phyloP scores from a whole-genome alignment of 2,888 invertebrate species.

The Eudasyphora cyanicolor region DNA sequence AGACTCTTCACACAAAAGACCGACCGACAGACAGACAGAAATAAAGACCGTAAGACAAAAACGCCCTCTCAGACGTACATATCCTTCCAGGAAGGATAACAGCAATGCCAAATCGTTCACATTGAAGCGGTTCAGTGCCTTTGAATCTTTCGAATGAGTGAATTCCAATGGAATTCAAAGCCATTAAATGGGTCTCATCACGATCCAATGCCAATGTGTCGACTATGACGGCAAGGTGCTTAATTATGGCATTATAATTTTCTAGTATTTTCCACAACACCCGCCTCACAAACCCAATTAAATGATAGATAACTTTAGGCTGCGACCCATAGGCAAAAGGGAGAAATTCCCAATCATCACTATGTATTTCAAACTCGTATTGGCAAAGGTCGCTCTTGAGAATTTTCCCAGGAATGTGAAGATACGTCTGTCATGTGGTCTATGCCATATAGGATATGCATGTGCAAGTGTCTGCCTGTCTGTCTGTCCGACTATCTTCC shows the following conservation, averaged over 20 bases:
- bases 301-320: background rate
- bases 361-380: too few species aligned
- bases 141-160: background rate
- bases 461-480: background rate
- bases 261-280: background rate
- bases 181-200: background rate
- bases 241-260: constrained; percentile 62
- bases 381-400: background rate
- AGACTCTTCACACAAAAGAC: background rate
- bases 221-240: constrained; percentile 55
- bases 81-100: too few species aligned
- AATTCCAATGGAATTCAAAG: background rate
- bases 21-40: background rate
- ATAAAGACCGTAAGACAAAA: background rate
- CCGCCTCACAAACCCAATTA: background rate
- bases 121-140: background rate
- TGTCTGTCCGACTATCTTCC: background rate
- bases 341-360: background rate
- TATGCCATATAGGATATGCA: too few species aligned
- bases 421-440: background rate
- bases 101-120: background rate
- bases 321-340: background rate
- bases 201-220: background rate
- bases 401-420: background rate
- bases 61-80: background rate